Conservation (phyloP, 1,140 invertebrate genomes). For the Brachionus rotundiformis region DNA sequence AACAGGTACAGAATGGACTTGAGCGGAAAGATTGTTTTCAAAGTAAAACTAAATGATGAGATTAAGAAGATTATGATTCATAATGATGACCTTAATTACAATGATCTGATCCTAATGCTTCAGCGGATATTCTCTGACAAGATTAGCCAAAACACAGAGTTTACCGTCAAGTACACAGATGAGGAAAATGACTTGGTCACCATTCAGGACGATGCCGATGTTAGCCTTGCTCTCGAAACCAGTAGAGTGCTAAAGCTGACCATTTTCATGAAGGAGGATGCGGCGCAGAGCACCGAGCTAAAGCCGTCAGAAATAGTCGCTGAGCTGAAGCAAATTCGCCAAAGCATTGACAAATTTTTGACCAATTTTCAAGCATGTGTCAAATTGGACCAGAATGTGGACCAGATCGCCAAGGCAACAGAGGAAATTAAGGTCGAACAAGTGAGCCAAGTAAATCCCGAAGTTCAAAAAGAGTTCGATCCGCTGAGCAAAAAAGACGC, state of each 20-base stretch:
- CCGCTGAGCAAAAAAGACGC: background rate
- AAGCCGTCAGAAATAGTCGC: constrained; percentile 5
- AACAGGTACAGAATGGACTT: background rate
- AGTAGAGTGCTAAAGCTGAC: constrained; percentile 29
- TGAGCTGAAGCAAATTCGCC: background rate
- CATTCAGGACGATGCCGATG: constrained; percentile 23
- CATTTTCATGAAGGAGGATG: background rate
- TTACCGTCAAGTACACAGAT: constrained; percentile 38
- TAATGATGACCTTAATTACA: constrained; percentile 37
- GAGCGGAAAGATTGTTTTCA: constrained; percentile 32
- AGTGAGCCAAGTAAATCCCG: background rate
- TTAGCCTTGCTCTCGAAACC: constrained; percentile 1
- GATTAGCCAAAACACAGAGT: constrained; percentile 32
- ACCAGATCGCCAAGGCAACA: background rate
- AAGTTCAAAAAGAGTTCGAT: constrained; percentile 44
- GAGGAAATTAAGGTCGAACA: background rate
- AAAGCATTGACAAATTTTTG: constrained; percentile 22
- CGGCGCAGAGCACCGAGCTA: background rate
- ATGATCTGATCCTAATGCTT: constrained; percentile 19
- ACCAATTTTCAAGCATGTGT: background rate
- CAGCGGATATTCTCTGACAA: constrained; percentile 40
- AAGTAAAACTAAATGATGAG: constrained; percentile 15
- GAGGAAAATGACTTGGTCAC: constrained; percentile 48
- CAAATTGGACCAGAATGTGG: background rate
- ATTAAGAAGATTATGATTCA: constrained; percentile 39